These are phyloP conservation scores for Microctenopoma stevenorrisi DNA, from an alignment of 2,797 vertebrate genomes.

Conservation along the genomic window DNA sequence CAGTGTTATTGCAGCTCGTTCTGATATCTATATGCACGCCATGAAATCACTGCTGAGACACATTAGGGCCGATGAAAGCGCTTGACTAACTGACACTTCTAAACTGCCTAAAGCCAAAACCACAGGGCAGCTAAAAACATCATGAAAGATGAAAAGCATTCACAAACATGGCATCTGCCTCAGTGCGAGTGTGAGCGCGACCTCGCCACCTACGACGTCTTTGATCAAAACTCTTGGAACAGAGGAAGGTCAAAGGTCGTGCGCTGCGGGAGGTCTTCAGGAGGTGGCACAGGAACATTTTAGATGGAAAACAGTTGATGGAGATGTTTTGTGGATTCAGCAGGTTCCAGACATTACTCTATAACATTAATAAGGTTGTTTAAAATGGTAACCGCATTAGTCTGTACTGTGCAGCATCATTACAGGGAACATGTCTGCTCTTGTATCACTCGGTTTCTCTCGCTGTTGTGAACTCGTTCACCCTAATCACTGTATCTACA, in stretches of 20 bases:
- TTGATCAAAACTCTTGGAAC: constrained; percentile 1
- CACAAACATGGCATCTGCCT: background rate
- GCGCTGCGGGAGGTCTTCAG: background rate
- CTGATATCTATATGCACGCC: no score
- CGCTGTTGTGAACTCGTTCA: constrained; percentile 11
- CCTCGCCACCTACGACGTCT: background rate
- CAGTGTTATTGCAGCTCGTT: background rate
- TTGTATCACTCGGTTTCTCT: constrained; percentile 15
- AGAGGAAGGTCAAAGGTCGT: no score
- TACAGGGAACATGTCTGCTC: constrained; percentile 35
- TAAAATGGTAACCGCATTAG: constrained; percentile 11
- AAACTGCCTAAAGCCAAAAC: constrained; percentile 5
- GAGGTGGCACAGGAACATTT: background rate
- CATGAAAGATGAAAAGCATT: background rate
- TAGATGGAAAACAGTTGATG: background rate
- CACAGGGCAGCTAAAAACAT: background rate
- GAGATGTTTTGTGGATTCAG: background rate
- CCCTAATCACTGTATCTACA: constrained; percentile 26
- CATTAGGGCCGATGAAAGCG: background rate
- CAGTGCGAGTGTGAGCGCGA: background rate
- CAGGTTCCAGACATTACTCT: background rate
- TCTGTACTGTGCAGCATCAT: constrained; percentile 5
- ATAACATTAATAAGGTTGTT: constrained; percentile 1
- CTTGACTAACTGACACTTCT: background rate
- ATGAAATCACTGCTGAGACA: background rate